A percentile compares a stretch with the other conserved stretches of the same genome.
Conservation (phyloP, 2,113 vertebrate genomes). For the Dryoscopus gambensis region DNA sequence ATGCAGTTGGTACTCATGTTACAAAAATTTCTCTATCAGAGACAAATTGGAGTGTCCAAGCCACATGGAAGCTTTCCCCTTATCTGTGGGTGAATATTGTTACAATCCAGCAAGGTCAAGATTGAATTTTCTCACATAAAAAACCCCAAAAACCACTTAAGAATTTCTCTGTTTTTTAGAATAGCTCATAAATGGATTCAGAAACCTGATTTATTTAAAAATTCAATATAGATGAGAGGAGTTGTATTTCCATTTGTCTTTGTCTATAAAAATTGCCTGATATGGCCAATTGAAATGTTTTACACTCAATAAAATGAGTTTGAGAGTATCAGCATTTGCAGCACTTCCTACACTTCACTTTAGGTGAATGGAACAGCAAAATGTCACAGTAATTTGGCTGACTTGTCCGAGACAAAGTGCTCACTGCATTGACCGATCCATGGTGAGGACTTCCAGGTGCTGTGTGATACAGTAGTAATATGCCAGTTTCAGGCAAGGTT, state of each 20-base stretch:
- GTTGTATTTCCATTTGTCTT: not conserved
- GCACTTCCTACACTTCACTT: not conserved
- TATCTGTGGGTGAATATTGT: not conserved
- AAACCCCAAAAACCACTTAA: not conserved
- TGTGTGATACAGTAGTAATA: not conserved
- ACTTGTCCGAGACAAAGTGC: not conserved
- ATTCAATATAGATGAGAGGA: not conserved
- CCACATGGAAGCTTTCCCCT: not conserved
- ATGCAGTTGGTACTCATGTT: accelerated
- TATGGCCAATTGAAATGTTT: not conserved
- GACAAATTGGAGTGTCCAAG: not conserved
- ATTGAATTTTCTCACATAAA: not conserved
- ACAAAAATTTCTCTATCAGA: not conserved
- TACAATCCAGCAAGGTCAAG: not conserved
- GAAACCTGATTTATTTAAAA: not conserved
- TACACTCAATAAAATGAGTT: not conserved
- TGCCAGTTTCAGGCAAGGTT: not conserved
- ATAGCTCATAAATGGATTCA: not conserved
- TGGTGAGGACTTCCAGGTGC: not conserved
- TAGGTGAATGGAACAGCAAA: not conserved
- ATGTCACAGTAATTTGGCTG: not conserved
- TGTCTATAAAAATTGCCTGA: not conserved
- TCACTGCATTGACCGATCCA: not conserved
- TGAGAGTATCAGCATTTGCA: not conserved
- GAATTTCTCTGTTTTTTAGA: not conserved